A percentile compares a stretch with the other conserved stretches of the same genome.
Conservation (phyloP, 2,797 vertebrate genomes). For the Ctenosaura bakeri region DNA sequence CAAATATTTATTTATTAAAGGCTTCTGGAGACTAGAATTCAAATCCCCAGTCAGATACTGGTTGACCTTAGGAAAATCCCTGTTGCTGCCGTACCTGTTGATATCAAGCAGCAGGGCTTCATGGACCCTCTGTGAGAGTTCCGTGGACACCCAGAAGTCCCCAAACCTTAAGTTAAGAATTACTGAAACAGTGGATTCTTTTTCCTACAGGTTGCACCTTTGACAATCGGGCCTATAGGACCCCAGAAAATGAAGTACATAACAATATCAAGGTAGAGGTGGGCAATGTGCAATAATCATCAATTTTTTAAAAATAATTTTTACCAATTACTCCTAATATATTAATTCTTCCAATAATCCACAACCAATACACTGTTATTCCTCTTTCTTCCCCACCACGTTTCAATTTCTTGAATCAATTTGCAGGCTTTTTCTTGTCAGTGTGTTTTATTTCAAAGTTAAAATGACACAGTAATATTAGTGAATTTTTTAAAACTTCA, state of each 20-base stretch:
- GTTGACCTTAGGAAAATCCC: too few species aligned
- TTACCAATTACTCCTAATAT: background rate
- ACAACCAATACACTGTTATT: background rate
- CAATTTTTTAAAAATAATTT: too few species aligned
- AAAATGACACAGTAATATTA: background rate
- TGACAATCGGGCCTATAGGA: background rate
- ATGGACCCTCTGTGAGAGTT: too few species aligned
- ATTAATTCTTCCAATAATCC: background rate
- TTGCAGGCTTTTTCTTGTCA: background rate
- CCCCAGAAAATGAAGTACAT: background rate
- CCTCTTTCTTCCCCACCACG: background rate
- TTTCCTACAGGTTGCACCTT: background rate
- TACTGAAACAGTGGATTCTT: too few species aligned
- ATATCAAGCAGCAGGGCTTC: too few species aligned
- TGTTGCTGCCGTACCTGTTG: too few species aligned
- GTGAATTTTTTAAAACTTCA: background rate
- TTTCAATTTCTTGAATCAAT: background rate
- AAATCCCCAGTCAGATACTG: too few species aligned
- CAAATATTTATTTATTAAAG: too few species aligned
- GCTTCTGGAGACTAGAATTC: too few species aligned
- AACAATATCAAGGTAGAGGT: background rate
- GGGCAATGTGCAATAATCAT: background rate
- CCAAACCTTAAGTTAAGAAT: too few species aligned
- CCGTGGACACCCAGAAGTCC: too few species aligned
- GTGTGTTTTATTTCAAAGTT: background rate